Evolutionary conservation across 2,113 vertebrate genomes (phyloP).

Genomic region (Psophia crepitans): DNA sequence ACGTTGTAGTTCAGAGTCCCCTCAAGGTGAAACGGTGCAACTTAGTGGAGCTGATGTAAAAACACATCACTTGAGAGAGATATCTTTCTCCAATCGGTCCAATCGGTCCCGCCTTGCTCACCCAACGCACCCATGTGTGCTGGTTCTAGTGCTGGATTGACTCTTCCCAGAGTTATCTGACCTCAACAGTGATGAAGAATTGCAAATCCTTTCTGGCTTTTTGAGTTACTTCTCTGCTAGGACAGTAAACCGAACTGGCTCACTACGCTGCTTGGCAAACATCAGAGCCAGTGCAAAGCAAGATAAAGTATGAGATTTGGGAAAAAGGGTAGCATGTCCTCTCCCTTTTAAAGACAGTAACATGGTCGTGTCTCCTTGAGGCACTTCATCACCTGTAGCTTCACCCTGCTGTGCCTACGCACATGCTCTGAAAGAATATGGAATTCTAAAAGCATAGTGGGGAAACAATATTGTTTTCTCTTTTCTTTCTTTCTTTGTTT

Average conservation of each 20-base stretch:
- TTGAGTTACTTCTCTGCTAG: background rate
- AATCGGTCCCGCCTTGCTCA: background rate
- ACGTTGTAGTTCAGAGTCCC: background rate
- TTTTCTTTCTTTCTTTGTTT: background rate
- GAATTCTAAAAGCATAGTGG: background rate
- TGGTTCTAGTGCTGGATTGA: background rate
- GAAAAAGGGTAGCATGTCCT: background rate
- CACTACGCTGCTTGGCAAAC: background rate
- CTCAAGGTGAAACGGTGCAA: background rate
- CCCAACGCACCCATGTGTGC: fast-evolving
- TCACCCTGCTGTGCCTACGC: background rate
- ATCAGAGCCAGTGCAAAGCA: background rate
- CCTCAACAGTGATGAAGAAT: background rate
- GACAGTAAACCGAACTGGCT: background rate
- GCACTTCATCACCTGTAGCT: background rate
- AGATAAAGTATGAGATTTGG: background rate
- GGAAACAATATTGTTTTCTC: background rate
- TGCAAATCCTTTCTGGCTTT: background rate
- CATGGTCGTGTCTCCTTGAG: background rate
- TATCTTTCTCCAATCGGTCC: background rate
- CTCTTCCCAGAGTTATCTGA: background rate
- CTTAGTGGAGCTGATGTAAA: background rate
- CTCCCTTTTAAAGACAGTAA: background rate
- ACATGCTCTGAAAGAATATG: background rate
- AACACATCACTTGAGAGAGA: background rate